phyloP scores from a whole-genome alignment of 2,888 invertebrate species.

The Philaethria dido region DNA sequence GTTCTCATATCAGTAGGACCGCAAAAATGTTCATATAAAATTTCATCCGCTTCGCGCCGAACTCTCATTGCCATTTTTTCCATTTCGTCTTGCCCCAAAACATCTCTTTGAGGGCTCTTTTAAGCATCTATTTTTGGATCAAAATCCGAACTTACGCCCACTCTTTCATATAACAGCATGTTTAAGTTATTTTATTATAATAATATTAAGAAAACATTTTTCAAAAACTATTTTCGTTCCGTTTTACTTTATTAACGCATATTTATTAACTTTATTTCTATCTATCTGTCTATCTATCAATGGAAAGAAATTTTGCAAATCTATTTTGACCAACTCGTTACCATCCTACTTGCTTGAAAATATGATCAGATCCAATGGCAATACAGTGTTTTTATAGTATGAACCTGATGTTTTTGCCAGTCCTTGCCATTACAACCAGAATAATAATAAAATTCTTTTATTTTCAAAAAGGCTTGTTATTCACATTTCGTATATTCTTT shows the following conservation, averaged over 20 bases:
- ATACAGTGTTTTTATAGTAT: too few relatives aligned
- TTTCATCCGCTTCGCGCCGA: slow-evolving; percentile 25
- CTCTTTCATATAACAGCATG: slow-evolving; percentile 4
- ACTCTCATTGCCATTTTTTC: slow-evolving; percentile 33
- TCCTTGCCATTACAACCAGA: too few relatives aligned
- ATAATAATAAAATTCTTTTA: too few relatives aligned
- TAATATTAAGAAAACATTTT: background rate
- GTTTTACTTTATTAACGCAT: background rate
- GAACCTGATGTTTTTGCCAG: too few relatives aligned
- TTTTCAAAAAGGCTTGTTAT: too few relatives aligned
- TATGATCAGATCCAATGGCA: too few relatives aligned
- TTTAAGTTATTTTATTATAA: slow-evolving; percentile 4
- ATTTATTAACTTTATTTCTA: too few relatives aligned
- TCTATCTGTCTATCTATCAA: too few relatives aligned
- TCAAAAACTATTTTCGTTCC: background rate
- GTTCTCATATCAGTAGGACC: slow-evolving; percentile 21
- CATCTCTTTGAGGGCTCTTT: slow-evolving; percentile 30
- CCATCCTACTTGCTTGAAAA: too few relatives aligned
- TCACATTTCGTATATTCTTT: too few relatives aligned
- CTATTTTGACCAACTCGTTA: too few relatives aligned
- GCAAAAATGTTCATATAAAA: slow-evolving; percentile 25
- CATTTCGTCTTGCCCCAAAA: slow-evolving; percentile 35
- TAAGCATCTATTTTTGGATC: slow-evolving; percentile 34
- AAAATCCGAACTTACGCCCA: slow-evolving; percentile 7
- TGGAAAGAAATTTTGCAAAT: too few relatives aligned